Evolutionary conservation across 2,888 invertebrate species (phyloP), one percentile per base, ranked within the genome.

Genomic region (Ceraclea dissimilis): DNA sequence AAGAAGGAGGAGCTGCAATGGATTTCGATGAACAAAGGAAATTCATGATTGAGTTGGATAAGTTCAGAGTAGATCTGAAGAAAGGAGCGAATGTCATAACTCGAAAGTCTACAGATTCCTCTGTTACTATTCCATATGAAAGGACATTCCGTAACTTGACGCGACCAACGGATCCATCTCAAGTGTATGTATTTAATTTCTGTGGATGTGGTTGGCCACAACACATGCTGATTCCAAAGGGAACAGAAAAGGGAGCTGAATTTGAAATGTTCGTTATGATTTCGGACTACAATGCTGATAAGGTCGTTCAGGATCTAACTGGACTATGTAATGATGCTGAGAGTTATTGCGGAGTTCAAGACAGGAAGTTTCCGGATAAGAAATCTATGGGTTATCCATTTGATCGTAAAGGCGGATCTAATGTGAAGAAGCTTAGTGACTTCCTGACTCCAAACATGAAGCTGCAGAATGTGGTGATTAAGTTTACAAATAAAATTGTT

Each of bases 91-190:
- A 86, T 67, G 80, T 77, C 0, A 76, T 92, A 51, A 78, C 76
- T 0, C 83, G 87, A 13, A 70, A 72, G 20, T 90, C 90, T 2
- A 68, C 71, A 0, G 83, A 88, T 51, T 91, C 91, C 0, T 84
- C 88, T 0, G 84, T 93, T 13, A 91, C 90, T 10, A 87, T 90
- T 66, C 89, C 90, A 0, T 90, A 86, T 68, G 90, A 89, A 68
- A 78, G 85, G 57, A 90, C 88, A 1, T 93, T 90, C 83, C 81
- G 87, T 10, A 81, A 84, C 67, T 68, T 86, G 64, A 75, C 71
- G 51, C 76, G 86, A 0, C 85, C 86, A 0, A 63, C 68, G 17
- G 79, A 19, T 20, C 79, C 79, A 46, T 68, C 78, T 0, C 74
- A 71, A 0, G 70, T 74, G 2, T 73, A 73, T 0, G 75, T 77